Conservation (phyloP, 2,113 vertebrate species). For the Rafetus swinhoei region DNA sequence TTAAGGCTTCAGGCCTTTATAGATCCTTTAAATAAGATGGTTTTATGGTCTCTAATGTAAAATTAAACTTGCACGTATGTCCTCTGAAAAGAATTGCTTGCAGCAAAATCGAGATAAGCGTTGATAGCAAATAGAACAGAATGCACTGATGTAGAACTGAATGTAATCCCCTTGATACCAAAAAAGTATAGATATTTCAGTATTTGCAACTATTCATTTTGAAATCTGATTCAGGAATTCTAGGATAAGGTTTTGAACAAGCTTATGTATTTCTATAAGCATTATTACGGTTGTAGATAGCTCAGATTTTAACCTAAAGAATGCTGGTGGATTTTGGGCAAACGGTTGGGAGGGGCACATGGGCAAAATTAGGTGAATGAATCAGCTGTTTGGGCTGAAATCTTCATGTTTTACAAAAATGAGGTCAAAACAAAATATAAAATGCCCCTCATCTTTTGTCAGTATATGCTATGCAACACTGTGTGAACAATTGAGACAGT, state of each 20-base stretch:
- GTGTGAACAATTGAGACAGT: not conserved
- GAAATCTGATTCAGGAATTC: not conserved
- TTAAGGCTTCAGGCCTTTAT: not conserved
- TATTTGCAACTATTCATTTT: not conserved
- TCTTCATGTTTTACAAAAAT: not conserved
- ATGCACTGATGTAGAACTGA: not conserved
- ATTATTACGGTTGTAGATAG: not conserved
- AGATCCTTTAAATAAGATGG: not conserved
- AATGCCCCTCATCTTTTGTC: not conserved
- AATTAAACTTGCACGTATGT: not conserved
- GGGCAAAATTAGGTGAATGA: not conserved
- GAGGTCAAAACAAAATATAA: not conserved
- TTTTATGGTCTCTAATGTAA: not conserved
- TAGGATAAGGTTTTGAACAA: not conserved
- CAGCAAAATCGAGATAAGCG: not conserved
- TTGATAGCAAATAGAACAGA: not conserved
- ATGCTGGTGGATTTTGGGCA: not conserved
- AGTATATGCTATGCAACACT: not conserved
- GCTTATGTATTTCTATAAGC: not conserved
- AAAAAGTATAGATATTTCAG: not conserved
- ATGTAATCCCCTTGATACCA: not conserved
- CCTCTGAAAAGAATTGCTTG: not conserved
- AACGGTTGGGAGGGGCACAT: not conserved
- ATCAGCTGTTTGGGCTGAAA: not conserved
- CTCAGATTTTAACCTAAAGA: not conserved